Conservation (phyloP, 2,113 vertebrate genomes). For the Deroptyus accipitrinus region DNA sequence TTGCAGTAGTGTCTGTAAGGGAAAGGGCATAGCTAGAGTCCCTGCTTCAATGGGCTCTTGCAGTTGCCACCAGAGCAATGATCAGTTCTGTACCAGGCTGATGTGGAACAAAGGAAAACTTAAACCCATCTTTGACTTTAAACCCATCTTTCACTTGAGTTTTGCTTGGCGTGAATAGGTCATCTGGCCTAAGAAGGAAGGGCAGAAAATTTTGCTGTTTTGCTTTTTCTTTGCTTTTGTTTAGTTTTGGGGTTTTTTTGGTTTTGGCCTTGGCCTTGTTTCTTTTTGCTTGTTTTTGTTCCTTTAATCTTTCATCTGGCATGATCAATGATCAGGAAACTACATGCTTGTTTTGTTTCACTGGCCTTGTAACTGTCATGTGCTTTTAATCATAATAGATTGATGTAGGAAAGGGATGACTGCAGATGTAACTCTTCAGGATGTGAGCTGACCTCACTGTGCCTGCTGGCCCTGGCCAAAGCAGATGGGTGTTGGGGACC, state of each 20-base stretch:
- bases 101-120: neutral
- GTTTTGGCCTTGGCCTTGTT: neutral
- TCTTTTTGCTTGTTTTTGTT: neutral
- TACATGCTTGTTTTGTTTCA: neutral
- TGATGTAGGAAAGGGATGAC: neutral
- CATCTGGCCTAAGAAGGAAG: neutral
- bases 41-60: neutral
- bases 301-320: conserved; percentile 6
- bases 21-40: neutral
- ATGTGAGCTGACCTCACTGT: neutral
- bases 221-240: neutral
- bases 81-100: neutral
- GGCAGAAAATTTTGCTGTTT: neutral
- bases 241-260: neutral
- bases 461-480: neutral
- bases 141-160: neutral
- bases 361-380: conserved; percentile 13
- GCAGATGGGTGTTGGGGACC: neutral
- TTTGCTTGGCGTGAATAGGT: neutral
- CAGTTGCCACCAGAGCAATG: neutral
- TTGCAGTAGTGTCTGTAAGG: neutral
- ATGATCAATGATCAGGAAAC: neutral
- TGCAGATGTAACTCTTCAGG: neutral
- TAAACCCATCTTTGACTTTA: neutral
- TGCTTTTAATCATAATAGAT: conserved; percentile 27